Evolutionary conservation across 2,113 vertebrate species (phyloP).

Genomic region (Prunella himalayana): DNA sequence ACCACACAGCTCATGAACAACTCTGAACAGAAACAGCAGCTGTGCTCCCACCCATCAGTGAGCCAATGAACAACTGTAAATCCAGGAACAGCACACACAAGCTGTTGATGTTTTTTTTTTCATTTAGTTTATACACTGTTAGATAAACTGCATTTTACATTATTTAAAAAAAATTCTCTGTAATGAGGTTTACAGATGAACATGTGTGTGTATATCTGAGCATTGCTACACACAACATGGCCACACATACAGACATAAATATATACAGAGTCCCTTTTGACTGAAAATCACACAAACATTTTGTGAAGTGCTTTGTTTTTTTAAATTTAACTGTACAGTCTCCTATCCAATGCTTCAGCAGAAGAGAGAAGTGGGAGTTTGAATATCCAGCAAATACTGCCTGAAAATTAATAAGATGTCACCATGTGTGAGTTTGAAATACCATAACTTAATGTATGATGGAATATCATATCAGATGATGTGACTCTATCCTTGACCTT

Average conservation of each 20-base stretch:
- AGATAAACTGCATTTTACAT: not conserved
- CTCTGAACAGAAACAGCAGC: not conserved
- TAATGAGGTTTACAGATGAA: not conserved
- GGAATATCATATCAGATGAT: not conserved
- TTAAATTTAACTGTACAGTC: not conserved
- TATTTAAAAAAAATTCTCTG: not conserved
- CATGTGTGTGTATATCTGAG: not conserved
- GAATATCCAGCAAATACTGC: not conserved
- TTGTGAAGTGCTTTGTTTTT: not conserved
- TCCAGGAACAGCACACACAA: not conserved
- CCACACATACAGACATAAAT: not conserved
- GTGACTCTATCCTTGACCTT: not conserved
- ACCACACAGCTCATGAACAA: not conserved
- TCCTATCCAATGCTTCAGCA: not conserved
- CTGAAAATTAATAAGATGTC: not conserved
- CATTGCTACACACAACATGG: not conserved
- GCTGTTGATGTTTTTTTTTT: not conserved
- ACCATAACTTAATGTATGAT: not conserved
- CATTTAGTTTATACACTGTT: not conserved
- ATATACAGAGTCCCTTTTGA: not conserved
- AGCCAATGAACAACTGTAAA: not conserved
- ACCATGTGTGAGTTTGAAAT: not conserved
- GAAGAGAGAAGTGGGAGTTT: not conserved
- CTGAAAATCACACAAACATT: not conserved
- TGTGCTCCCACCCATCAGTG: not conserved